Evolutionary conservation across 1,140 invertebrate species (phyloP).

Genomic region (Drosophila subobscura): DNA sequence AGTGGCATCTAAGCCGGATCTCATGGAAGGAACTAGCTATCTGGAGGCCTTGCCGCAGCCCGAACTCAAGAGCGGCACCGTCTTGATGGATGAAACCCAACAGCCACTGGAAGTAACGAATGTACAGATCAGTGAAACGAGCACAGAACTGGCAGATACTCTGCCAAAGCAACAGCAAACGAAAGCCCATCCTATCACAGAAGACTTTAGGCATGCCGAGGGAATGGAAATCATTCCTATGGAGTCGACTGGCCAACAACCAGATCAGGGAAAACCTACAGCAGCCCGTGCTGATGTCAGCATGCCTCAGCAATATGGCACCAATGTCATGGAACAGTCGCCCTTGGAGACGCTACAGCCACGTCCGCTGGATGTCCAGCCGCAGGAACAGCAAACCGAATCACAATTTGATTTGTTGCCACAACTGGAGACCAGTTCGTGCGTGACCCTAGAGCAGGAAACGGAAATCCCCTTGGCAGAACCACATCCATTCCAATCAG

Average conservation of each 20-base stretch:
- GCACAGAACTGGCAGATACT: constrained; percentile 17
- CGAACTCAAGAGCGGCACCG: constrained; percentile 32
- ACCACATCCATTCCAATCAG: constrained; percentile 20
- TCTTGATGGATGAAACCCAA: constrained; percentile 39
- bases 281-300: constrained; percentile 40
- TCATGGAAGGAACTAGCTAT: constrained; percentile 17
- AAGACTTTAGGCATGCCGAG: constrained; percentile 44
- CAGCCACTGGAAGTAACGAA: constrained; percentile 55
- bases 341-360: constrained; percentile 42
- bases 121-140: constrained; percentile 56
- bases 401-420: constrained; percentile 41
- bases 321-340: constrained; percentile 46
- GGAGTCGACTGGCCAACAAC: constrained; percentile 35
- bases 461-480: constrained; percentile 15
- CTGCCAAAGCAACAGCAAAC: background rate
- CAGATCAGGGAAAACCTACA: constrained; percentile 33
- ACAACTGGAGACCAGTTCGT: constrained; percentile 44
- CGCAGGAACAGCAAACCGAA: constrained; percentile 22
- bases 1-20: constrained; percentile 30
- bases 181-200: constrained; percentile 28
- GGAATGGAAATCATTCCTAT: constrained; percentile 36
- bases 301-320: constrained; percentile 38
- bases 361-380: background rate
- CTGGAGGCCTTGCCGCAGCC: constrained; percentile 28
- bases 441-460: constrained; percentile 56